A percentile compares a stretch with the other conserved stretches of the same genome.
Evolutionary conservation across 2,113 vertebrate species (phyloP).

Genomic region (Sceloporus tristichus): DNA sequence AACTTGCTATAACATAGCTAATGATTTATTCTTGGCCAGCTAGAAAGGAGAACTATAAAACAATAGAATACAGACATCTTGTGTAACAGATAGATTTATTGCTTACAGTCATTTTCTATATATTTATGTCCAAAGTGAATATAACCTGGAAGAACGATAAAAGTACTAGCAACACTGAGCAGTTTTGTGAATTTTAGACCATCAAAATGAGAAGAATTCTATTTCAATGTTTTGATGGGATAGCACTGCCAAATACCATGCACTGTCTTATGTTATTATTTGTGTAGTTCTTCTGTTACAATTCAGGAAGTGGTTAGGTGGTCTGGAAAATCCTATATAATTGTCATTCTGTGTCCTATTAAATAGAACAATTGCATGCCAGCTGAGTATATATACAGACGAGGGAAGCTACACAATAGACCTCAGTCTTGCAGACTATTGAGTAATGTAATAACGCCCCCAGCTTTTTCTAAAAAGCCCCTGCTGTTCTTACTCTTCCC

Average conservation of each 20-base stretch:
- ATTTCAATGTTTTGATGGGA: constrained; percentile 38
- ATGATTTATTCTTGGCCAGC: constrained; percentile 53
- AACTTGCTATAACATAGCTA: constrained; percentile 67
- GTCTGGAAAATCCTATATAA: constrained; percentile 29
- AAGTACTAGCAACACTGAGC: neutral
- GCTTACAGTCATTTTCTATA: constrained; percentile 40
- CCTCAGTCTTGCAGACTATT: constrained; percentile 21
- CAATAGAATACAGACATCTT: constrained; percentile 55
- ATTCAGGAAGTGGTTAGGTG: neutral
- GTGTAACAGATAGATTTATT: constrained; percentile 51
- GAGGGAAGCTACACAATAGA: neutral
- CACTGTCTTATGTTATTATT: constrained; percentile 31
- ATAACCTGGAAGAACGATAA: constrained; percentile 46
- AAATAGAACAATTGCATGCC: constrained; percentile 6
- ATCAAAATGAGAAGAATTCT: constrained; percentile 23
- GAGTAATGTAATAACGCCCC: constrained; percentile 54
- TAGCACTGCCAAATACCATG: constrained; percentile 3
- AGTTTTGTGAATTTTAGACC: constrained; percentile 19
- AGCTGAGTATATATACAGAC: neutral
- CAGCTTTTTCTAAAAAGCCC: constrained; percentile 29
- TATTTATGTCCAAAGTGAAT: constrained; percentile 8
- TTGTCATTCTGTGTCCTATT: constrained; percentile 31
- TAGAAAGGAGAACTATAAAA: constrained; percentile 42
- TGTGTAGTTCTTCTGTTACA: neutral
- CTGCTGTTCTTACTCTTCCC: neutral